A percentile compares a stretch with the other conserved stretches of the same genome.
Conservation (phyloP, 2,797 vertebrate species). For the Fistularia tabacaria region DNA sequence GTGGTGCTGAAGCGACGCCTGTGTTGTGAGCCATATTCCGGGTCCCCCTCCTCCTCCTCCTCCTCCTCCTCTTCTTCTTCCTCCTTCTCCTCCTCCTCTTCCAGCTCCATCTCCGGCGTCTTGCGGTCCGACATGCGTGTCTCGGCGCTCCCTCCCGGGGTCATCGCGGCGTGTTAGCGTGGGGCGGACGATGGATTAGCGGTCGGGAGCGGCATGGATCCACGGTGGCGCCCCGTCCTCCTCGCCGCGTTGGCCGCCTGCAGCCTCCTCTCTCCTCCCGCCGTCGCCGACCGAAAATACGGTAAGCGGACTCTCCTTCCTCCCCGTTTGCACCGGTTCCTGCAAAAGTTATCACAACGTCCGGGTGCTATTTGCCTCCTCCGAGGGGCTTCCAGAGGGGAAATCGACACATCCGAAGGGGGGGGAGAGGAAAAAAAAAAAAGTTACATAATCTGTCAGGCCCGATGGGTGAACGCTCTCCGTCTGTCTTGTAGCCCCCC, state of each 20-base stretch:
- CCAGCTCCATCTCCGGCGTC: not conserved
- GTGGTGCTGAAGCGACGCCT: conserved; percentile 73
- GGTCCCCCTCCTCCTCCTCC: no score
- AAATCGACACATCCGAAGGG: conserved; percentile 6
- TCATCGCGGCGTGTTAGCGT: conserved; percentile 42
- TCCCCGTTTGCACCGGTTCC: not conserved
- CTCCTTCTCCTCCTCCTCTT: not conserved
- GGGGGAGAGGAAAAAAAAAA: no score
- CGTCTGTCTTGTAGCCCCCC: no score
- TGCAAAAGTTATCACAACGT: not conserved
- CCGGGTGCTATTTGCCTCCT: no score
- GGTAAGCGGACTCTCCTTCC: conserved; percentile 59
- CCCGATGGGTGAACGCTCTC: conserved; percentile 14
- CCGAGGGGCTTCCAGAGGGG: no score
- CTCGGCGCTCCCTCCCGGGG: conserved; percentile 24
- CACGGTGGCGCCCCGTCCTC: conserved; percentile 58
- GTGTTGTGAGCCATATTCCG: conserved; percentile 38
- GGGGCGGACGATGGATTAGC: conserved; percentile 55
- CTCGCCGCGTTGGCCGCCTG: conserved; percentile 57
- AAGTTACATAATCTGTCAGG: conserved; percentile 58
- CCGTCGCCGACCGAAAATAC: conserved; percentile 66
- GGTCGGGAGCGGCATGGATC: conserved; percentile 66
- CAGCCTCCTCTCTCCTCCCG: conserved; percentile 57
- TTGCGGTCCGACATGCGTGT: conserved; percentile 13
- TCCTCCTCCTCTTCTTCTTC: not conserved